Base-by-base conservation (phyloP, 92 coral and sea anemone species). In the Parazoanthus darwini region DNA sequence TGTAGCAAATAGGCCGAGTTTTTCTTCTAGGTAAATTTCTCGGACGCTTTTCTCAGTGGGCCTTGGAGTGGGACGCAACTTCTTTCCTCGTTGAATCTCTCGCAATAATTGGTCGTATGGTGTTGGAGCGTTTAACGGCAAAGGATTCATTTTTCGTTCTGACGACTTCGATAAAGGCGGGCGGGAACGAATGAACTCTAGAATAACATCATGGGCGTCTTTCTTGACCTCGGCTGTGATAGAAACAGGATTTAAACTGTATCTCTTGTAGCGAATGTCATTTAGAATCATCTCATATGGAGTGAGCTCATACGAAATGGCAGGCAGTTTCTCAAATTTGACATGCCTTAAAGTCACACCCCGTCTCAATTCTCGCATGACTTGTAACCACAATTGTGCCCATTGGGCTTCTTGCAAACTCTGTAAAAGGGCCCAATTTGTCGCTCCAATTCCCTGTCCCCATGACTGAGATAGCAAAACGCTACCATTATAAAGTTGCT, bases 371-470 rank as follows among this genome's bases (percentile, higher is more conserved):
- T 95, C 94, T 68, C 90, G 88, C 98, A 95, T 95, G 22, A 94
- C 96, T 90, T 95, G 98, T 18, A 95, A 93, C 98, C 98, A 95
- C 80, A 95, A 90, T 84, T 95, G 94, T 0, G 98, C 98, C 98
- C 98, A 95, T 72, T 95, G 96, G 63, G 98, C 96, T 33, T 93
- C 98, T 82, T 95, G 98, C 18, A 95, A 80, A 58, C 92, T 93
- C 87, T 93, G 96, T 71, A 95, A 88, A 89, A 91, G 91, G 29
- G 94, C 93, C 98, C 98, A 95, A 56, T 95, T 95, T 59, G 98
- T 95, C 81, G 93, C 90, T 35, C 98, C 98, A 37, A 92, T 82
- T 35, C 98, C 94, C 50, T 90, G 92, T 0, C 98, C 94, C 96
- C 93, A 93, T 43, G 91, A 91, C 77, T 95, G 94, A 56, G 94